Evolutionary conservation across 2,797 vertebrate genomes (phyloP).

Genomic region (Epinephelus awoara): DNA sequence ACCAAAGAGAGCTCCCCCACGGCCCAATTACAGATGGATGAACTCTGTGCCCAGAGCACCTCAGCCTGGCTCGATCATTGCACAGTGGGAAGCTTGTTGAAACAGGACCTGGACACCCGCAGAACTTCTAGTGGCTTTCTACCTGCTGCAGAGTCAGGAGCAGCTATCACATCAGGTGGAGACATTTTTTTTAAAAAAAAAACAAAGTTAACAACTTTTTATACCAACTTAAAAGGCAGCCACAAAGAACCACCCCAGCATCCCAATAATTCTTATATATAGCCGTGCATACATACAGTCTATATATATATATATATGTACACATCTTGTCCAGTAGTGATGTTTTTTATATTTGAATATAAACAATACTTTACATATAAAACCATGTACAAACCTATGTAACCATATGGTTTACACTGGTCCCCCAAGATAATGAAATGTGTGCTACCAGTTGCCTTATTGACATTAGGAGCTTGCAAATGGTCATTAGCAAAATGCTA

Average conservation of each 20-base stretch:
- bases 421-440: not conserved
- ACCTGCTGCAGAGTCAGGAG: constrained; percentile 36
- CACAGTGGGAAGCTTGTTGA: constrained; percentile 60
- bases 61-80: constrained; percentile 37
- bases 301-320: too few species aligned
- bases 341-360: not conserved
- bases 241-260: too few species aligned
- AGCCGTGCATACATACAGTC: too few species aligned
- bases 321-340: too few species aligned
- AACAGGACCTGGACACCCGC: constrained; percentile 46
- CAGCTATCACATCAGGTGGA: constrained; percentile 25
- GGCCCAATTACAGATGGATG: constrained; percentile 27
- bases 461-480: constrained; percentile 31
- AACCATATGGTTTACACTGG: not conserved
- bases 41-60: constrained; percentile 19
- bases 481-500: constrained; percentile 13
- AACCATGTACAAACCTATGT: not conserved
- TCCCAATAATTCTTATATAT: too few species aligned
- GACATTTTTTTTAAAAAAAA: not conserved
- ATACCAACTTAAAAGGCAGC: too few species aligned
- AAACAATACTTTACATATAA: not conserved
- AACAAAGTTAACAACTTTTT: not conserved
- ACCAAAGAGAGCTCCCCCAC: constrained; percentile 4
- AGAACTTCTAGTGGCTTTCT: constrained; percentile 42
- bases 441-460: not conserved